phyloP scores from a whole-genome alignment of 2,113 vertebrate genomes.

The Platysternon megacephalum region DNA sequence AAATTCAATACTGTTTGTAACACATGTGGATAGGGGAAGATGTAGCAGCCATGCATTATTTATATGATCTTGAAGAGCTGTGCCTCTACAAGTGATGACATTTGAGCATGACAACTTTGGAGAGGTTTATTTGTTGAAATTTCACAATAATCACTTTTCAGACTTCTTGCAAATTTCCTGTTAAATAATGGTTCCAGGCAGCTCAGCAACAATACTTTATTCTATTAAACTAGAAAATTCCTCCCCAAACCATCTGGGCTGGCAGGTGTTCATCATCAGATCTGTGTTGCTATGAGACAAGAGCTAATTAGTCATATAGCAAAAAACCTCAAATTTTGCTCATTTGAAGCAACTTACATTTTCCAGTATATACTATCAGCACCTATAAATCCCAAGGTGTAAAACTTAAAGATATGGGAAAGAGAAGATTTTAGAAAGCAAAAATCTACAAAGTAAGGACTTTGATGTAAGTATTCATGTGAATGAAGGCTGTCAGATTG shows the following conservation, averaged over 20 bases:
- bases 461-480: accelerated
- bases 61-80: slow-evolving; percentile 7
- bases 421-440: background rate
- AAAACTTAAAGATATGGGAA: slow-evolving; percentile 33
- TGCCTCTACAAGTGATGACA: slow-evolving; percentile 30
- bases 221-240: slow-evolving; percentile 73
- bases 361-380: background rate
- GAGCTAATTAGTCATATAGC: slow-evolving; percentile 72
- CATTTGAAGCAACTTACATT: slow-evolving; percentile 65
- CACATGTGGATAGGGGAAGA: background rate
- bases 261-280: slow-evolving; percentile 81
- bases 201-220: slow-evolving; percentile 61
- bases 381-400: slow-evolving; percentile 41
- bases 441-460: slow-evolving; percentile 30
- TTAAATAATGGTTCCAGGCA: slow-evolving; percentile 65
- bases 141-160: slow-evolving; percentile 53
- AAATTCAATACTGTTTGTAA: slow-evolving; percentile 5
- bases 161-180: slow-evolving; percentile 38
- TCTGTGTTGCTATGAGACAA: slow-evolving; percentile 78
- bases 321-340: slow-evolving; percentile 61
- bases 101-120: slow-evolving; percentile 37
- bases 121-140: slow-evolving; percentile 55
- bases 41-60: slow-evolving; percentile 22
- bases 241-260: slow-evolving; percentile 77
- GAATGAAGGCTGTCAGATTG: background rate